Conservation (phyloP, 2,113 vertebrate genomes). For the Eudyptes chrysolophus region DNA sequence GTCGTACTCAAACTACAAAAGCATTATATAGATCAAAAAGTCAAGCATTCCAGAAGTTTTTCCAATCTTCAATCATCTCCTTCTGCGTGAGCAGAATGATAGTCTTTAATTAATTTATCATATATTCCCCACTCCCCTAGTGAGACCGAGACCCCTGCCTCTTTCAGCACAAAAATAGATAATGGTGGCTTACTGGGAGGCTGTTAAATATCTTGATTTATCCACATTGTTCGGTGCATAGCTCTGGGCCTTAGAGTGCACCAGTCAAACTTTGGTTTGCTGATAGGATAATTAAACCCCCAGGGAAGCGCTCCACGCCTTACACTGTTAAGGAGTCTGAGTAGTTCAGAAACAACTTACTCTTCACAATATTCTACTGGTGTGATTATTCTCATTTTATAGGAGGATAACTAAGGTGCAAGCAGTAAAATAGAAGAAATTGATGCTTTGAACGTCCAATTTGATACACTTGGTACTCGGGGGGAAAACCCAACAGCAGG, state of each 20-base stretch:
- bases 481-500: no score
- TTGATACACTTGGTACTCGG: not conserved
- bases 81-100: not conserved
- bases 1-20: not conserved
- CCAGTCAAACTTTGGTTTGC: not conserved
- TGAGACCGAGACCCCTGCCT: not conserved
- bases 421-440: not conserved
- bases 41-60: not conserved
- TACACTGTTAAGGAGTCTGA: not conserved
- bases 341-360: not conserved
- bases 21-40: not conserved
- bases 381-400: not conserved
- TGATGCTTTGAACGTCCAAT: not conserved
- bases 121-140: not conserved
- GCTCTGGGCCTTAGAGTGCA: not conserved
- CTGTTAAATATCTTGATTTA: not conserved
- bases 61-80: not conserved
- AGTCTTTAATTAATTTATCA: not conserved
- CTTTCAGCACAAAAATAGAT: not conserved
- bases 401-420: not conserved
- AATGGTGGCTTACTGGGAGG: not conserved
- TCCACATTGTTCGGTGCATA: accelerated
- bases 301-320: accelerated
- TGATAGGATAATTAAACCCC: not conserved
- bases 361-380: not conserved